Base-by-base conservation (phyloP, 2,888 invertebrate species). In the Standfussiana lucernea region DNA sequence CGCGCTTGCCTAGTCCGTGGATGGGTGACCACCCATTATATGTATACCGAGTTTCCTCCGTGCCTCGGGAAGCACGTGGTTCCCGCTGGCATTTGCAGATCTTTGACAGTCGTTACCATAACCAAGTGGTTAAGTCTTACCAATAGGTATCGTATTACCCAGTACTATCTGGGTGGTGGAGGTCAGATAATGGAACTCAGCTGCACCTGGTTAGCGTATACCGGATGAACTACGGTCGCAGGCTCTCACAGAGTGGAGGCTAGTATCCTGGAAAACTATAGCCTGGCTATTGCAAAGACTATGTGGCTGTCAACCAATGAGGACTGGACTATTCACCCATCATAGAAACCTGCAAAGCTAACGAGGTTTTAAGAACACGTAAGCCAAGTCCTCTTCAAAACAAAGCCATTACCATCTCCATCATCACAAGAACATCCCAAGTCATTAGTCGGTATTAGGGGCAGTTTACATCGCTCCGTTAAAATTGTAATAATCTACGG, bases 401-500 rank as follows among this genome's bases (percentile, higher is more conserved):
- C 40, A 28, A 59, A 67, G 1, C 37, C 35, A 67, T 71, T 81
- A 71, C 35, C 45, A 76, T 75, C 56, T 72, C 35, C 69, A 72
- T 78, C 78, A 86, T 84, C 72, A 86, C 72, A 56, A 35, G 72
- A 78, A 42, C 67, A 81, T 61, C 70, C 76, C 69, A 42, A 76
- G 72, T 68, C 82, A 83, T 83, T 83, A 83, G 82, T 71, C 59
- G 65, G 77, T 50, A 79, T 86, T 75, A 84, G 71, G 78, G 62
- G 66, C 83, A 72, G 86, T 83, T 77, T 82, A 87, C 72, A 80
- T 78, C 61, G 72, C 75, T 69, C 68, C 73, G 79, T 77, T 85
- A 87, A 83, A 83, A 82, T 86, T 79, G 77, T 80, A 82, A 89
- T 91, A 91, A 91, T 91, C 89, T 87, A 85, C 84, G 78, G 85